Percentiles rank a stretch among this genome's conserved stretches.
These are phyloP conservation scores for Pantherophis alleghaniensis DNA, from an alignment of 2,797 vertebrate genomes.

Conservation along the genomic window DNA sequence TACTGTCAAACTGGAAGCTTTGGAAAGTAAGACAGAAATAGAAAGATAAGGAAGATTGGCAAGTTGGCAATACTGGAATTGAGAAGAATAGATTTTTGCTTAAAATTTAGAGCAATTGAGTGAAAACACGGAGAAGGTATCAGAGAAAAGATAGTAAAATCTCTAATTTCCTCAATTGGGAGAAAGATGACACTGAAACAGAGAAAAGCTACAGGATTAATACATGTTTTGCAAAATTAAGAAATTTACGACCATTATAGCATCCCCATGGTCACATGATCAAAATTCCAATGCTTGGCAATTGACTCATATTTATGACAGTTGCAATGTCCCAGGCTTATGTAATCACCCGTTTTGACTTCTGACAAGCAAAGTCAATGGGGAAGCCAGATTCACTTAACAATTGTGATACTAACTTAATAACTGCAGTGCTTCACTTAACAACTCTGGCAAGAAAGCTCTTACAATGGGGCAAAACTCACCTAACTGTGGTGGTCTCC, in stretches of 20 bases:
- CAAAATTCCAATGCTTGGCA: neutral
- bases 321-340: neutral
- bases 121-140: no score
- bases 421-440: neutral
- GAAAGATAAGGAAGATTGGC: no score
- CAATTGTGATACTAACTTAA: neutral
- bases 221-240: no score
- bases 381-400: neutral
- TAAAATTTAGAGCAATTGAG: no score
- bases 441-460: neutral
- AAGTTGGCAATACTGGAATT: no score
- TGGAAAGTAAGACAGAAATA: neutral
- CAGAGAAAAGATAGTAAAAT: no score
- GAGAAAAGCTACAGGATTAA: no score
- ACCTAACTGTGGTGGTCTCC: no score
- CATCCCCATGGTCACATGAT: neutral
- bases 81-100: no score
- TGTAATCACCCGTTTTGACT: neutral
- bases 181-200: no score
- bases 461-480: neutral
- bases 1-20: neutral
- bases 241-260: neutral
- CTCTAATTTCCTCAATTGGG: no score
- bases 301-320: neutral
- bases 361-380: neutral